These are phyloP conservation scores for Meiosimyza decipiens DNA, from an alignment of 2,888 invertebrate genomes.

Conservation along the genomic window DNA sequence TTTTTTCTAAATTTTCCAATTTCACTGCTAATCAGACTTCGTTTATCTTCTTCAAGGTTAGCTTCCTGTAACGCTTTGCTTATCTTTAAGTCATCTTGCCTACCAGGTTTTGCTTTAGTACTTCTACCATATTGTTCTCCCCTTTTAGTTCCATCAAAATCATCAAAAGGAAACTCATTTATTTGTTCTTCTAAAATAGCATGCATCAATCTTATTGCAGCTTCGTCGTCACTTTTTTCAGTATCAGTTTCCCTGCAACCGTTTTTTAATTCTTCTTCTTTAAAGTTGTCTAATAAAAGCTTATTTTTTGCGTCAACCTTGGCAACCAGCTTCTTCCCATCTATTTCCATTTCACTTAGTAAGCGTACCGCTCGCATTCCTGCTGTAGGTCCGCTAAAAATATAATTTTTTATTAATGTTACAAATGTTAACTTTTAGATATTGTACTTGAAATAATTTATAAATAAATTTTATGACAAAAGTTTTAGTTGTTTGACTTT, in stretches of 20 bases:
- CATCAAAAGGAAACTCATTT: slow-evolving; percentile 59
- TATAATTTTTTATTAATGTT: background rate
- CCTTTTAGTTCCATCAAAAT: slow-evolving; percentile 53
- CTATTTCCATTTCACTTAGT: slow-evolving; percentile 91
- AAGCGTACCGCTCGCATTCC: slow-evolving; percentile 93
- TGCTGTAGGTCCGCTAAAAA: slow-evolving; percentile 82
- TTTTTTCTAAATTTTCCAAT: slow-evolving; percentile 97
- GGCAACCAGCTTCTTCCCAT: slow-evolving; percentile 93
- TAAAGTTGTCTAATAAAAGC: slow-evolving; percentile 91
- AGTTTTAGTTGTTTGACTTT: too few relatives aligned
- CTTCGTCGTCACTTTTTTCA: slow-evolving; percentile 72
- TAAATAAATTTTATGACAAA: too few relatives aligned
- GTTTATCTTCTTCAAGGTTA: slow-evolving; percentile 95
- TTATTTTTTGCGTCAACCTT: slow-evolving; percentile 98
- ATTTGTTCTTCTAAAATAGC: slow-evolving; percentile 84
- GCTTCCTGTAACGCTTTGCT: slow-evolving; percentile 80
- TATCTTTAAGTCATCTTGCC: slow-evolving; percentile 61
- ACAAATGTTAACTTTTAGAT: too few relatives aligned
- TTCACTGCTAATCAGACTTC: slow-evolving; percentile 95
- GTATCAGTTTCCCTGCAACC: slow-evolving; percentile 70
- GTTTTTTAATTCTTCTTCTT: slow-evolving; percentile 76
- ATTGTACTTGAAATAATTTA: too few relatives aligned
- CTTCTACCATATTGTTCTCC: slow-evolving; percentile 55
- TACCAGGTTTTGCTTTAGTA: slow-evolving; percentile 52
- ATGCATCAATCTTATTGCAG: slow-evolving; percentile 80